A percentile compares a stretch with the other conserved stretches of the same genome.
Conservation (phyloP, 2,797 vertebrate genomes). For the Falco cherrug region DNA sequence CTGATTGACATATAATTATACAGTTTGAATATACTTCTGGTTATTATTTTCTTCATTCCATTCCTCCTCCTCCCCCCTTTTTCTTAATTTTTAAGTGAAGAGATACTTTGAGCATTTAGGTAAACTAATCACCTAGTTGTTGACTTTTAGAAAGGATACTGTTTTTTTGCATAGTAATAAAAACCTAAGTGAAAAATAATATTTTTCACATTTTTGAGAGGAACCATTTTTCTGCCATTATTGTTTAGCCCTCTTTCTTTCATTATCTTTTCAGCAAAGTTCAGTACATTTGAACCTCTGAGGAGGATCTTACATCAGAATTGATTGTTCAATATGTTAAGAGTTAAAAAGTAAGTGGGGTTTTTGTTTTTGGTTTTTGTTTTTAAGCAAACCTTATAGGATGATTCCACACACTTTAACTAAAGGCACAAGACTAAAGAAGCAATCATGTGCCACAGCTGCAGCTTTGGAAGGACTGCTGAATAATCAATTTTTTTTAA, state of each 20-base stretch:
- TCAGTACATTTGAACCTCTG: background rate
- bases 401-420: background rate
- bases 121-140: background rate
- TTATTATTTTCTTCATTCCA: too few species aligned
- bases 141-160: background rate
- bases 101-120: background rate
- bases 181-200: background rate
- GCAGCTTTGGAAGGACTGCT: background rate
- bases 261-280: background rate
- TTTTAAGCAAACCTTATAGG: background rate
- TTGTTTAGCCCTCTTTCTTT: background rate
- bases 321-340: background rate
- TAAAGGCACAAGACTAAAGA: background rate
- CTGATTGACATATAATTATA: background rate
- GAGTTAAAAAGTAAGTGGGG: background rate
- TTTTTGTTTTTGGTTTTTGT: too few species aligned
- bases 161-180: background rate
- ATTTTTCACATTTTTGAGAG: too few species aligned
- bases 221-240: background rate
- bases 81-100: background rate
- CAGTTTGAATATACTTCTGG: background rate
- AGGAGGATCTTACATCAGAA: background rate
- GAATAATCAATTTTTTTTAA: background rate
- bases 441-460: background rate
- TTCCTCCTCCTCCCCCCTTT: background rate